Base-by-base conservation (phyloP, 2,797 vertebrate species). In the Propithecus perrieri region DNA sequence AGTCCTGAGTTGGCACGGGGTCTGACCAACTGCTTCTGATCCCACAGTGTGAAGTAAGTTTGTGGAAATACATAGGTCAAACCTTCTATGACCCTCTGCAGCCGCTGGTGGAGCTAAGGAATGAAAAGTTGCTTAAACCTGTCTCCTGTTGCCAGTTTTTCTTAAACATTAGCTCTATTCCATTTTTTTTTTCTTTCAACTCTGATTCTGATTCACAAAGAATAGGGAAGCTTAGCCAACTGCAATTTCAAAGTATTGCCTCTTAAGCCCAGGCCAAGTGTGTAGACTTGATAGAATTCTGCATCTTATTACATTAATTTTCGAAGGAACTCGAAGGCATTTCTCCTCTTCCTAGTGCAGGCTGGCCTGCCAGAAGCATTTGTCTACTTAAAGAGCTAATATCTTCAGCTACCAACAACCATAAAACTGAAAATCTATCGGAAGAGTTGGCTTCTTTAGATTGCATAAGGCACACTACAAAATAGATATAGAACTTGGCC, bases 401-500 rank as follows among this genome's bases (percentile, higher is more conserved):
- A 69, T 98, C 97, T 97, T 97, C 96, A 98, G 98, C 98, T 98
- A 97, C 97, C 96, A 98, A 97, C 79, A 95, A 95, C 97, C 97
- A 96, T 93, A 95, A 96, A 98, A 97, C 97, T 97, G 97, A 97
- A 98, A 98, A 97, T 97, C 97, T 96, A 97, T 97, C 83, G 63
- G 97, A 95, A 97, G 96, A 89, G 97, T 98, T 98, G 98, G 97
- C 97, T 97, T 91, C 95, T 98, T 97, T 97, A 74, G 92, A 98
- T 97, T 2, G 22, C 97, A 65, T 97, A 97, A 97, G 96, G 97
- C 96, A 86, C 88, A 91, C 97, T 98, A 96, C 97, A 97, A 98
- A 98, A 98, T 97, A 98, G 98, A 98, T 98, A 97, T 95, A 98
- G 98, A 98, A 98, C 98, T 99, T 99, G 98, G 98, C 99, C 98